phyloP scores from a whole-genome alignment of 2,888 invertebrate genomes.

The Lycophotia porphyrea region DNA sequence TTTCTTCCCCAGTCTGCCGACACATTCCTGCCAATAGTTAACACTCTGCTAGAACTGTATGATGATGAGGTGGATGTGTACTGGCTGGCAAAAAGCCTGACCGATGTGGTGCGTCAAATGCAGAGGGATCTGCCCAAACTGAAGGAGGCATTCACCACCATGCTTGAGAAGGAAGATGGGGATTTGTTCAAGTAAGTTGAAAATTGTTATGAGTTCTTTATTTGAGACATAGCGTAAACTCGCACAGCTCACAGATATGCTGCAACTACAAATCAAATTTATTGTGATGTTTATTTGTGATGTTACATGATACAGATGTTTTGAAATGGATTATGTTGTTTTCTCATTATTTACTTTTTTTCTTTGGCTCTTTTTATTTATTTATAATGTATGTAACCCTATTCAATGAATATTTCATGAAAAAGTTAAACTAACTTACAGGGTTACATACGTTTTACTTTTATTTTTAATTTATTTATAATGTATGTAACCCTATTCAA shows the following conservation, averaged over 20 bases:
- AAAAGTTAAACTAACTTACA: too few relatives aligned
- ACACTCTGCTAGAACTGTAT: slow-evolving; percentile 93
- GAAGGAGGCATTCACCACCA: slow-evolving; percentile 91
- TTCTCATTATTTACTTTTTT: neutral
- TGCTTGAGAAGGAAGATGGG: slow-evolving; percentile 95
- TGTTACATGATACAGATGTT: too few relatives aligned
- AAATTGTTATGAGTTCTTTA: neutral
- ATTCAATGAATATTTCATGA: too few relatives aligned
- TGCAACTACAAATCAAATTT: neutral
- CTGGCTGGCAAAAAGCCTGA: slow-evolving; percentile 95
- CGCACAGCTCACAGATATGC: neutral
- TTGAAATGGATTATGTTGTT: neutral
- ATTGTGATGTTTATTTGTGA: too few relatives aligned
- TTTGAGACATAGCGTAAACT: neutral
- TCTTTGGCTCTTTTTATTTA: neutral
- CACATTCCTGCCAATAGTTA: slow-evolving; percentile 92
- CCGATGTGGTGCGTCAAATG: slow-evolving; percentile 92
- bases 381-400: too few relatives aligned
- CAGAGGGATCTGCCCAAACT: slow-evolving; percentile 92
- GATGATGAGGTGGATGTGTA: slow-evolving; percentile 94
- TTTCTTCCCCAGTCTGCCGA: slow-evolving; percentile 84
- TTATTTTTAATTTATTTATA: too few relatives aligned
- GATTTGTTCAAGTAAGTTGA: slow-evolving; percentile 91
- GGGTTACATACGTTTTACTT: too few relatives aligned
- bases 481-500: too few relatives aligned